Base-by-base conservation (phyloP, 2,888 invertebrate species). In the Uropetala carovei region DNA sequence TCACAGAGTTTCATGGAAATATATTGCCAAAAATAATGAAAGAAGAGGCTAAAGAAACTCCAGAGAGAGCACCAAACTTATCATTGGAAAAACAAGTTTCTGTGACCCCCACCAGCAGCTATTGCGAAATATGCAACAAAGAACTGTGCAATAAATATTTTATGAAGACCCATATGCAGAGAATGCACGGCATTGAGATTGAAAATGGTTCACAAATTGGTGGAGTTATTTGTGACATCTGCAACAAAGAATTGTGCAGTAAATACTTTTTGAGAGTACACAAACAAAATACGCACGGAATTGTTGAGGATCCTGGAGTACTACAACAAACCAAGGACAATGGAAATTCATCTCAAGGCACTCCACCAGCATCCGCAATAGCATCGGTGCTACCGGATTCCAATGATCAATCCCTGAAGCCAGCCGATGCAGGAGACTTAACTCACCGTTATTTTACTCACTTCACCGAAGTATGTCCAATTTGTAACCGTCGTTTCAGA, bases 141-240 rank as follows among this genome's bases (percentile, higher is more conserved):
- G 99, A 99, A 95, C 96, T 99, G 94, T 99, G 99, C 96, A 99
- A 99, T 96, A 99, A 99, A 95, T 99, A 99, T 95, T 99, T 99
- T 95, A 98, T 99, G 98, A 99, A 99, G 68, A 99, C 99, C 0
- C 99, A 99, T 96, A 99, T 99, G 98, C 98, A 99, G 94, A 97
- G 99, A 95, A 99, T 99, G 98, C 99, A 99, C 95, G 98, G 98
- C 84, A 99, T 99, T 94, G 98, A 98, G 94, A 97, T 99, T 91
- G 98, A 98, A 95, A 98, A 98, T 94, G 98, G 98, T 30, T 98
- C 98, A 64, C 98, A 98, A 95, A 97, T 98, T 75, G 98, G 98
- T 10, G 99, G 99, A 43, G 99, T 98, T 11, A 98, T 99, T 86
- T 99, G 99, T 95, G 99, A 99, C 95, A 98, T 99, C 93, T 99